Conservation (phyloP, 2,113 vertebrate species). For the Panurus biarmicus region DNA sequence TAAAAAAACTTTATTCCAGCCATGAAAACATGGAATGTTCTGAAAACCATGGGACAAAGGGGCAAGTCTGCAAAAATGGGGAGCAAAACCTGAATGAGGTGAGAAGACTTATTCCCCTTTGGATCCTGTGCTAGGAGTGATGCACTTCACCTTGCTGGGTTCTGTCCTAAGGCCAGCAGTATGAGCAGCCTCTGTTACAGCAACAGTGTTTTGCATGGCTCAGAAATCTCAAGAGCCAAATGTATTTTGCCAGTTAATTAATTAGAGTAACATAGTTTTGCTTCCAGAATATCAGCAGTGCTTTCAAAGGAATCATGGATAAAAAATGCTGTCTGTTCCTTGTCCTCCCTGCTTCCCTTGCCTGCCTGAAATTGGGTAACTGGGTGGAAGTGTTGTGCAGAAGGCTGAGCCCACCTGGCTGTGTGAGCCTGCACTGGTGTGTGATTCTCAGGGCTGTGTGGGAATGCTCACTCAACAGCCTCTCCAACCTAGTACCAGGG, state of each 20-base stretch:
- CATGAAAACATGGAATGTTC: accelerated
- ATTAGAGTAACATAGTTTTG: not conserved
- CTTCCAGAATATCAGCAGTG: not conserved
- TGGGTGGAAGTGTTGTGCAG: not conserved
- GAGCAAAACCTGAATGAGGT: not conserved
- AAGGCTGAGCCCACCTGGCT: not conserved
- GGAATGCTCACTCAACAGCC: not conserved
- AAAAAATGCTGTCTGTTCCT: not conserved
- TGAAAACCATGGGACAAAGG: not conserved
- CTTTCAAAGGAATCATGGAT: not conserved
- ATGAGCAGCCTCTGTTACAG: not conserved
- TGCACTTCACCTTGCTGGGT: accelerated
- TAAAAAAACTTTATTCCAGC: not conserved
- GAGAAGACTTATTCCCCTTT: not conserved
- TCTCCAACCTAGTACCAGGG: accelerated
- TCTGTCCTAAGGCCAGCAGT: too few species aligned
- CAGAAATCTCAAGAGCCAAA: not conserved
- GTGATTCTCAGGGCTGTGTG: not conserved
- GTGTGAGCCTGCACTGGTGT: not conserved
- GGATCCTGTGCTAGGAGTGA: not conserved
- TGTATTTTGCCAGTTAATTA: not conserved
- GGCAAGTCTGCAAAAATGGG: not conserved
- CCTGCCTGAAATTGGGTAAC: not conserved
- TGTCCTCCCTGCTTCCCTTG: not conserved
- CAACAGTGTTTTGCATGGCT: not conserved